These are phyloP conservation scores for Ploceus nigricollis DNA, from an alignment of 2,113 vertebrate genomes.

Conservation along the genomic window DNA sequence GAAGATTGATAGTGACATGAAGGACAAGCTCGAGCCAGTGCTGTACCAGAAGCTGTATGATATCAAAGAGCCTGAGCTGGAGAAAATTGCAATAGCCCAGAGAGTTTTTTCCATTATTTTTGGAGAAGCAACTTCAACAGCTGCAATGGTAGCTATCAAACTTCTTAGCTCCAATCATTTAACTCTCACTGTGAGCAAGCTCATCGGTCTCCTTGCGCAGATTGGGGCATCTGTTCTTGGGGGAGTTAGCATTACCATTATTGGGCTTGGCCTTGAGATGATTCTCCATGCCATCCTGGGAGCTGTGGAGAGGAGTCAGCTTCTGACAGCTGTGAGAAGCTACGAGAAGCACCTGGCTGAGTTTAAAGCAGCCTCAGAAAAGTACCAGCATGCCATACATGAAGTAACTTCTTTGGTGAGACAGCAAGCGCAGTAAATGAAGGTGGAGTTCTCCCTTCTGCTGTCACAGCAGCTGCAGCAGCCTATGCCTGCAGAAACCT, in stretches of 20 bases:
- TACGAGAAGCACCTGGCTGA: slow-evolving; percentile 74
- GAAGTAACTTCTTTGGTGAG: slow-evolving; percentile 69
- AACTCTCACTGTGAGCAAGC: slow-evolving; percentile 63
- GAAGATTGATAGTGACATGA: slow-evolving; percentile 72
- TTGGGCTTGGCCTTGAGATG: slow-evolving; percentile 75
- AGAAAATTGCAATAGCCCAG: slow-evolving; percentile 75
- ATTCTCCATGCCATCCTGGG: slow-evolving; percentile 74
- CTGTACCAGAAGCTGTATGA: slow-evolving; percentile 76
- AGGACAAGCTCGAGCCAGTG: slow-evolving; percentile 73
- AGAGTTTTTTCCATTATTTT: slow-evolving; percentile 72
- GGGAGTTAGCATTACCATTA: slow-evolving; percentile 69
- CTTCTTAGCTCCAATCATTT: slow-evolving; percentile 66
- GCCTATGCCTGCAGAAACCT: neutral
- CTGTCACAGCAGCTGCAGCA: neutral
- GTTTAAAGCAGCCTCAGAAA: slow-evolving; percentile 74
- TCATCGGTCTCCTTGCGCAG: slow-evolving; percentile 60
- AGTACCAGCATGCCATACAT: slow-evolving; percentile 62
- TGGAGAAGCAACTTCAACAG: slow-evolving; percentile 72
- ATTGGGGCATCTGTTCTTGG: slow-evolving; percentile 75
- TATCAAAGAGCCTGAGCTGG: slow-evolving; percentile 71
- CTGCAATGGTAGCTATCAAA: slow-evolving; percentile 71
- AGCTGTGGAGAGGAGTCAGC: slow-evolving; percentile 72
- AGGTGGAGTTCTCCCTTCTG: neutral
- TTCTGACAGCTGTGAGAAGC: slow-evolving; percentile 70
- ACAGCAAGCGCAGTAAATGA: slow-evolving; percentile 52